Evolutionary conservation across 1,140 invertebrate species (phyloP), one percentile per base, ranked within the genome.

Genomic region (Nymphalis io): DNA sequence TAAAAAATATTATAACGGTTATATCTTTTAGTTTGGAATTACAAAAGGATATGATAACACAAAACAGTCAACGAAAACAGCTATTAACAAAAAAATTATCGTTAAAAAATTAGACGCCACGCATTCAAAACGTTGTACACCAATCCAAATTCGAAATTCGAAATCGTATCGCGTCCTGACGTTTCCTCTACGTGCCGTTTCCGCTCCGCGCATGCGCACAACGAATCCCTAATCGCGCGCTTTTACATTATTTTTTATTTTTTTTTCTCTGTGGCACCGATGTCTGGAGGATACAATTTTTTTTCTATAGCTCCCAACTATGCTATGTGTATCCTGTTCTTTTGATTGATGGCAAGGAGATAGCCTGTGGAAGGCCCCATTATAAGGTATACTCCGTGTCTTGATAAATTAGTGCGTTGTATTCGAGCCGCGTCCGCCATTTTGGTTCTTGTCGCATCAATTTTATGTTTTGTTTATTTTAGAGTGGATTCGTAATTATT

Each of bases 121-220:
- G 75, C 77, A 84, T 85, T 82, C 81, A 79, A 80, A 76, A 76
- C 78, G 74, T 51, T 51, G 48, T 81, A 77, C 74, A 78, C 81
- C 74, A 85, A 79, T 84, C 85, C 81, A 82, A 87, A 84, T 86
- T 87, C 82, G 75, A 87, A 85, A 88, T 90, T 90, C 87, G 85
- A 90, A 90, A 90, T 88, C 88, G 88, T 87, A 88, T 80, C 87
- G 87, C 88, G 88, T 90, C 81, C 87, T 89, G 84, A 86, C 88
- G 88, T 89, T 90, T 90, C 88, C 88, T 88, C 87, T 90, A 90
- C 88, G 88, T 90, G 88, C 87, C 75, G 85, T 87, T 88, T 90
- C 88, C 88, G 87, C 78, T 78, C 78, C 76, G 78, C 78, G 83
- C 80, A 82, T 70, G 83, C 87, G 87, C 85, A 79, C 74, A 39